Evolutionary conservation across 2,113 vertebrate species (phyloP), one percentile per base, ranked within the genome.

Genomic region (Elachura formosa): DNA sequence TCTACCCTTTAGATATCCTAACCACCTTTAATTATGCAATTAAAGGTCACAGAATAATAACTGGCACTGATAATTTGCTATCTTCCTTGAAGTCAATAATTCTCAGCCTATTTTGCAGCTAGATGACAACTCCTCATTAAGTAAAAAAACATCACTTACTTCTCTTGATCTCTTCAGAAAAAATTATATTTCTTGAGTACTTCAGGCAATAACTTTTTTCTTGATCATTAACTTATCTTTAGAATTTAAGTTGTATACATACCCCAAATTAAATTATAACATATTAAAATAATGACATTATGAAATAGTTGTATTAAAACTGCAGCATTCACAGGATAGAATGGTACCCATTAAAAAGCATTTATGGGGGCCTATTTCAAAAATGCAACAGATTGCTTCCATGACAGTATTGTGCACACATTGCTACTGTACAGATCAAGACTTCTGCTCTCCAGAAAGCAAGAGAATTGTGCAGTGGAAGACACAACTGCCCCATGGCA

Each of bases 331-430:
- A 26, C 31, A 63, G 58, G 36, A 46, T 11, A 43, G 16, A 45
- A 12, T 4, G 1, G 15, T 24, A 69, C 2, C 20, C 28, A 33
- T 40, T 72, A 67, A 75, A 51, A 52, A 67, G 15, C 0, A 0
- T 36, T 86, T 55, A 75, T 71, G 29, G 6, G 18, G 14, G 6
- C 1, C 0, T 5, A 11, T 38, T 63, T 83, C 14, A 89, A 59
- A 93, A 82, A 51, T 5, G 3, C 54, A 59, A 31, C 21, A n/a
- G 25, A 25, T 19, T 69, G 23, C 11, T 72, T 75, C 48, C 48
- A 22, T 31, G 12, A 16, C 23, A 74, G 15, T 20, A 26, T 7
- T 23, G 10, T 23, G 46, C 8, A 67, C 33, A 26, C 38, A n/a
- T 17, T 41, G 19, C 33, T 59, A 36, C 16, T 18, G 29, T 22